Evolutionary conservation across 2,888 invertebrate genomes (phyloP).

Genomic region (Agrilus biguttatus): DNA sequence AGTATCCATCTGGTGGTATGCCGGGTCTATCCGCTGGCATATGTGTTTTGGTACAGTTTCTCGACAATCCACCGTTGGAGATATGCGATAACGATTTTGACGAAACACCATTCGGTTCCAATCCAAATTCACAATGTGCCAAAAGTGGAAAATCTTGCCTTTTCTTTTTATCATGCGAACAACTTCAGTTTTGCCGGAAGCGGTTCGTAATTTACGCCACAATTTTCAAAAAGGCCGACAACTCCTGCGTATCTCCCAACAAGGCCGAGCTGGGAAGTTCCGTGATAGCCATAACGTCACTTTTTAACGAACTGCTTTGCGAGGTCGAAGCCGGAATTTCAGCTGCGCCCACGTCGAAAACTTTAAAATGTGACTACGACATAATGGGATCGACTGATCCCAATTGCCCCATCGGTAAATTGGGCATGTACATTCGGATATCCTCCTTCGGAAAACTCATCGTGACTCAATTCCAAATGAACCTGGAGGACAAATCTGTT

Average conservation of each 20-base stretch:
- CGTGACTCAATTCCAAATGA: conserved; percentile 48
- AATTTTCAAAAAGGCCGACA: conserved; percentile 44
- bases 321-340: conserved; percentile 25
- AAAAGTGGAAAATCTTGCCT: conserved; percentile 53
- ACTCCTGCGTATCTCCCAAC: conserved; percentile 47
- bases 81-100: conserved; percentile 44
- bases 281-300: conserved; percentile 43
- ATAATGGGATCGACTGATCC: conserved; percentile 31
- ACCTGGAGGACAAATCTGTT: conserved; percentile 28
- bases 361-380: conserved; percentile 45
- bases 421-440: conserved; percentile 45
- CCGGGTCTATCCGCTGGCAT: conserved; percentile 26
- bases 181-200: conserved; percentile 35
- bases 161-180: conserved; percentile 42
- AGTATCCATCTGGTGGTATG: background rate
- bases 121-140: conserved; percentile 29
- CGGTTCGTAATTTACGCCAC: conserved; percentile 37
- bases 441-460: conserved; percentile 52
- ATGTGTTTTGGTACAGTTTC: conserved; percentile 45
- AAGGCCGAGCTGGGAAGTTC: conserved; percentile 29
- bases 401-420: conserved; percentile 39
- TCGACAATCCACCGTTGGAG: conserved; percentile 41
- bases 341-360: conserved; percentile 38
- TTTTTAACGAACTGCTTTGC: conserved; percentile 42
- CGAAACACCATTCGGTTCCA: conserved; percentile 15